Evolutionary conservation across 2,113 vertebrate species (phyloP).

Genomic region (Ciconia maguari): DNA sequence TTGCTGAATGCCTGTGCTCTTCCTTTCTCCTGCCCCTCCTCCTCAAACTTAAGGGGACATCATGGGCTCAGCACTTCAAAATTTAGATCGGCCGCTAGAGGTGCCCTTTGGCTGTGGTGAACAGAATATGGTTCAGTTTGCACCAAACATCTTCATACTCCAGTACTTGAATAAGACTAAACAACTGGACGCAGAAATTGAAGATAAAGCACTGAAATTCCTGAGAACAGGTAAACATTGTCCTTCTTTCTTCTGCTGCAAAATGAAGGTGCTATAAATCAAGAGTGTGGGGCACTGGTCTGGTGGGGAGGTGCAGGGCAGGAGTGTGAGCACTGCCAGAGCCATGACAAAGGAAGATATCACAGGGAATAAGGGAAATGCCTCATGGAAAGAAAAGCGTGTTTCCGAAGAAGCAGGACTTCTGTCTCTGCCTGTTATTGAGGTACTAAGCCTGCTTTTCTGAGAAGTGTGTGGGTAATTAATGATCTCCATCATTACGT

Average conservation of each 20-base stretch:
- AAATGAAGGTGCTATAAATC: background rate
- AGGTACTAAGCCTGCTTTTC: background rate
- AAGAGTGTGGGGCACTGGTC: background rate
- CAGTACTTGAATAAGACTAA: slow-evolving; percentile 79
- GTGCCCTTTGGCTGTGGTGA: slow-evolving; percentile 83
- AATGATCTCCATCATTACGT: background rate
- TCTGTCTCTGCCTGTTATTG: background rate
- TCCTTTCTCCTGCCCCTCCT: background rate
- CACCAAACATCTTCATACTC: slow-evolving; percentile 85
- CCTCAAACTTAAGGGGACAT: slow-evolving; percentile 78
- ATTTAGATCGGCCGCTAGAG: slow-evolving; percentile 75
- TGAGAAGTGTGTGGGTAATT: background rate
- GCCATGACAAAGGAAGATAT: background rate
- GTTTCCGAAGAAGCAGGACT: background rate
- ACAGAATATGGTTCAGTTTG: slow-evolving; percentile 87
- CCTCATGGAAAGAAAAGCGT: background rate
- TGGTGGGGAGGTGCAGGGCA: background rate
- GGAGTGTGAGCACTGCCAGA: background rate
- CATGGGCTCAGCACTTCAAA: slow-evolving; percentile 80
- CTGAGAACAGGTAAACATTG: slow-evolving; percentile 75
- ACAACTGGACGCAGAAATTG: slow-evolving; percentile 70
- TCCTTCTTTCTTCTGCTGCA: background rate
- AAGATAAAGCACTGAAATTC: slow-evolving; percentile 63
- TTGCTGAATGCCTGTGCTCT: background rate
- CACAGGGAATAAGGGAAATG: background rate